Base-by-base conservation (phyloP, 2,797 vertebrate species). In the Zenarchopterus dispar region DNA sequence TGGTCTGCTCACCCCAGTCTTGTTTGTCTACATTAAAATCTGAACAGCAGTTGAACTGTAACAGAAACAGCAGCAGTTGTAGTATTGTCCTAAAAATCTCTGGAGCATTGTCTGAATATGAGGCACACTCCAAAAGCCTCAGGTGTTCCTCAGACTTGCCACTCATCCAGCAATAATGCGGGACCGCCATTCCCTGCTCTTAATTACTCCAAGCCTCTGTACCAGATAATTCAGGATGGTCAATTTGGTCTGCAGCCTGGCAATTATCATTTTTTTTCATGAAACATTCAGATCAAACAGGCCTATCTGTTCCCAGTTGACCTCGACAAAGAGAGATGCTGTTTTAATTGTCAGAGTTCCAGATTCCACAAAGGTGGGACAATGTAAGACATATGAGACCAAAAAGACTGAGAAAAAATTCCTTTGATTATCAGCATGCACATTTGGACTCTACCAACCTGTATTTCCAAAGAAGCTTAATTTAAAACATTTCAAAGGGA, bases 161-260 rank as follows among this genome's bases (percentile, higher is more conserved):
- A 31, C 68, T 90, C 84, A 82, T 82, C 78, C 76, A 74, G 85
- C 79, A 81, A 65, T 85, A 82, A 91, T 77, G 76, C 42, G 33
- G 16, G n/a, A 57, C 67, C 11, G 45, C 73, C 51, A 24, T 83
- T 75, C 75, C 70, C 53, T 44, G 54, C 62, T 80, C 75, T 77
- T 87, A 85, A 87, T 90, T 84, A 84, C 70, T 77, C 55, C 17
- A 23, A 80, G 74, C 75, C 66, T 68, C 73, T 23, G 56, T 21
- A 62, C 78, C 56, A 75, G 67, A 83, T 80, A 67, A 81, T 86
- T 87, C 73, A 70, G 62, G 63, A 50, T 36, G 13, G 55, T 70
- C 26, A 52, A 75, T 83, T 81, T 46, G 65, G 77, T 68, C 70
- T 39, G 51, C 43, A 68, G 62, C 76, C 59, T 43, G 17, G 26